These are phyloP conservation scores for Drosophila leonis DNA, from an alignment of 2,888 invertebrate genomes.

Conservation along the genomic window DNA sequence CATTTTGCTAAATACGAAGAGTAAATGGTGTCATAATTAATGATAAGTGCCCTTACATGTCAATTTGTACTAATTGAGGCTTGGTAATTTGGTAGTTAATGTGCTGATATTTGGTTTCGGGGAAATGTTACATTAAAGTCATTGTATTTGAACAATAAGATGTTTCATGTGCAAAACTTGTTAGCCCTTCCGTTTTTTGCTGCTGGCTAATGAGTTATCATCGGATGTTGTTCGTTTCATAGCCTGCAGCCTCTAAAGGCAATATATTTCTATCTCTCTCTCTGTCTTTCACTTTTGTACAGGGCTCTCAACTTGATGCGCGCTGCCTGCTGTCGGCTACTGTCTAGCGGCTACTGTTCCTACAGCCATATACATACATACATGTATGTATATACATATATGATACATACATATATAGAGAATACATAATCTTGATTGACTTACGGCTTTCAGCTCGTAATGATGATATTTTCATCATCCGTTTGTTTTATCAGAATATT, in stretches of 20 bases:
- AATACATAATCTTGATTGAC: conserved; percentile 67
- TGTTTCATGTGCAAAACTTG: conserved; percentile 39
- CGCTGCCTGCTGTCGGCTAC: conserved; percentile 32
- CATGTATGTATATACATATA: too few species aligned
- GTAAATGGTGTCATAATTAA: conserved; percentile 27
- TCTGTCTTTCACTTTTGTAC: conserved; percentile 5
- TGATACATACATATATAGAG: background rate
- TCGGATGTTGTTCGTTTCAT: conserved; percentile 49
- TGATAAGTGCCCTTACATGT: conserved; percentile 10
- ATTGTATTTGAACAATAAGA: conserved; percentile 23
- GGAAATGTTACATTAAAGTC: conserved; percentile 30
- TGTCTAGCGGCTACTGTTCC: conserved; percentile 33
- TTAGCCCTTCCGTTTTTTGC: conserved; percentile 2
- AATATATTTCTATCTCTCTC: conserved; percentile 10
- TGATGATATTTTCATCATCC: conserved; percentile 76
- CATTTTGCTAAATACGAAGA: conserved; percentile 5
- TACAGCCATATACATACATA: conserved; percentile 4
- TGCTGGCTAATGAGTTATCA: conserved; percentile 57
- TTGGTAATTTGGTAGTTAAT: conserved; percentile 7
- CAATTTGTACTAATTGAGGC: conserved; percentile 14
- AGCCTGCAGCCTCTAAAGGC: conserved; percentile 38
- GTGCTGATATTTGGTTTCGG: conserved; percentile 8
- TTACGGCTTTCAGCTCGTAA: conserved; percentile 57
- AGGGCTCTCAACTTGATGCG: conserved; percentile 11
- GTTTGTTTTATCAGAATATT: conserved; percentile 66